These are phyloP conservation scores for Tapirus terrestris DNA, from an alignment of 2,113 vertebrate genomes.

Conservation along the genomic window DNA sequence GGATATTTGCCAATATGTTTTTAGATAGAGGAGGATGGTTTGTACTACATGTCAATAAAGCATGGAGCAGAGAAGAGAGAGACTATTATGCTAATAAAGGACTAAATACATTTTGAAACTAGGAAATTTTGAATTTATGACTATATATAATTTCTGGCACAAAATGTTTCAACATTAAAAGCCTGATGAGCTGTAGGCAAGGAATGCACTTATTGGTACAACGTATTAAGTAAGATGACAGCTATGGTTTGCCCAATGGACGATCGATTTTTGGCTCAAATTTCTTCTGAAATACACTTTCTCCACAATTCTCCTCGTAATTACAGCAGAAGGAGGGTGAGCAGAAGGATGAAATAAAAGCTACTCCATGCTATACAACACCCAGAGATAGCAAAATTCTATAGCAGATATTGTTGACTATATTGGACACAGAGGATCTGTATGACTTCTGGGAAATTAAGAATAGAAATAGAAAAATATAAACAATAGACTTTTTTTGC, in stretches of 20 bases:
- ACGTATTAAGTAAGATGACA: neutral
- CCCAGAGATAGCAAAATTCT: neutral
- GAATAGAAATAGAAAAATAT: neutral
- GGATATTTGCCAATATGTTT: neutral
- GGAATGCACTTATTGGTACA: neutral
- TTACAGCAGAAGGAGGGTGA: neutral
- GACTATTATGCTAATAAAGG: neutral
- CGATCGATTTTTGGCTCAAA: neutral
- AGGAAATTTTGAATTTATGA: neutral
- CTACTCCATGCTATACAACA: neutral
- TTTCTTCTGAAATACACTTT: neutral
- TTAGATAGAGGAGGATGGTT: neutral
- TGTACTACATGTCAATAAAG: neutral
- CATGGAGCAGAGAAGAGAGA: neutral
- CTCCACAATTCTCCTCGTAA: neutral
- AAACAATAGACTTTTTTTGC: neutral
- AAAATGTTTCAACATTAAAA: slow-evolving; percentile 25
- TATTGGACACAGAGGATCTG: neutral
- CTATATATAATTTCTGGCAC: neutral
- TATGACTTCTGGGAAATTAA: slow-evolving; percentile 29
- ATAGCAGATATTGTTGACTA: neutral
- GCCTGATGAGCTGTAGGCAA: neutral
- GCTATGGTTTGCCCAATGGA: neutral
- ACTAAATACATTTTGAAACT: neutral
- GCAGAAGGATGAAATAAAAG: neutral